phyloP scores from a whole-genome alignment of 2,797 vertebrate species.

The Leptodactylus fallax region DNA sequence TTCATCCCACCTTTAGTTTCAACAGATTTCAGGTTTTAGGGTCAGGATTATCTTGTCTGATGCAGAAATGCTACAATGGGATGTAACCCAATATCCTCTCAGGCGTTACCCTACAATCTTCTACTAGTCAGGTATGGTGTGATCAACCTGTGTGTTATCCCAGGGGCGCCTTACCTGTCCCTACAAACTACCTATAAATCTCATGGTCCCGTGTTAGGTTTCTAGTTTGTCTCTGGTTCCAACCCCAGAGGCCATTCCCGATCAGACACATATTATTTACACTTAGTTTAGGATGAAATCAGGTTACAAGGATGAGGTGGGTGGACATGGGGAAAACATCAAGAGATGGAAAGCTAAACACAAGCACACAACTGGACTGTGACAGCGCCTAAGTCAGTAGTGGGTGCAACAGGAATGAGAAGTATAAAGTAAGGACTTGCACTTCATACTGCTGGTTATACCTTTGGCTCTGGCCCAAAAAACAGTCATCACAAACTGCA shows the following conservation, averaged over 20 bases:
- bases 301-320: neutral
- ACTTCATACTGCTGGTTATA: too few species aligned
- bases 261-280: slow-evolving; percentile 38
- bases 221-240: too few species aligned
- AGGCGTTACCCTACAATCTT: neutral
- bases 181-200: slow-evolving; percentile 23
- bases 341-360: neutral
- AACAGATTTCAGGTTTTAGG: neutral
- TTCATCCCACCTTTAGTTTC: neutral
- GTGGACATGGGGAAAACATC: neutral
- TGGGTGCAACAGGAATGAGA: too few species aligned
- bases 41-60: slow-evolving; percentile 8
- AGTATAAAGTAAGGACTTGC: too few species aligned
- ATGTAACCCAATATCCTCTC: neutral
- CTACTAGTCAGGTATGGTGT: neutral
- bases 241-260: too few species aligned
- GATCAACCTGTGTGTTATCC: neutral
- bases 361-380: neutral
- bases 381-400: neutral
- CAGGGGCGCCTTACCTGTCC: slow-evolving; percentile 19
- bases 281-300: slow-evolving; percentile 12
- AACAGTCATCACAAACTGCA: too few species aligned
- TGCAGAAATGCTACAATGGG: neutral
- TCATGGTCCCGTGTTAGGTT: neutral
- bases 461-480: too few species aligned